Base-by-base conservation (phyloP, 2,888 invertebrate genomes). In the Sabellastarte sp. region DNA sequence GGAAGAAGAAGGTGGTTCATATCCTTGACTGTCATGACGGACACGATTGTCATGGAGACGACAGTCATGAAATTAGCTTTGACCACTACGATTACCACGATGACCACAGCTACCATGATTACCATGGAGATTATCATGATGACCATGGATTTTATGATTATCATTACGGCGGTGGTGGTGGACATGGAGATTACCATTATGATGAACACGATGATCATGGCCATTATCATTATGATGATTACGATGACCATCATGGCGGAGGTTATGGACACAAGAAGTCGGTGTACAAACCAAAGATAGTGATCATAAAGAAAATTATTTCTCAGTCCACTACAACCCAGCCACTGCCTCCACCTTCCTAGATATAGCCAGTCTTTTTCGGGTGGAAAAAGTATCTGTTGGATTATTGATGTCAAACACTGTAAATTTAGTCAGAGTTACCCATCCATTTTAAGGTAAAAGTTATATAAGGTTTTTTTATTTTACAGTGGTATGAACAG, bases 121-220 rank as follows among this genome's bases (percentile, higher is more conserved):
- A 31, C 56, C 28, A 60, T 31, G 32, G 60, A 59, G 32, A 60
- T 59, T 28, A 58, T 59, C 28, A 60, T 59, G 32, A 58, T 59
- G 32, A 57, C 60, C 32, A 60, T 24, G 24, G 24, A 4, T 10
- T 10, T 10, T 15, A 57, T 24, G 31, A 30, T 30, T 15, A 57
- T 30, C 15, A 57, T 30, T 5, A 53, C 24, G 24, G 24, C 24
- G 10, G 20, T 20, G 10, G 50, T 20, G n/a, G 53, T 24, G n/a
- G 53, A 10, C 53, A 53, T 24, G 10, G 50, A 10, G n/a, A 26
- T 24, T 26, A 53, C 53, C 29, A 31, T 24, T 5, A 57, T 31
- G 31, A 30, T 30, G 5, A 57, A 15, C 15, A 57, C 57, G 30
- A 57, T 31, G 30, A 57, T 24, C 53, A 53, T 26, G 10, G 53